Base-by-base conservation (phyloP, 2,113 vertebrate genomes). In the Rhynchomys soricoides region DNA sequence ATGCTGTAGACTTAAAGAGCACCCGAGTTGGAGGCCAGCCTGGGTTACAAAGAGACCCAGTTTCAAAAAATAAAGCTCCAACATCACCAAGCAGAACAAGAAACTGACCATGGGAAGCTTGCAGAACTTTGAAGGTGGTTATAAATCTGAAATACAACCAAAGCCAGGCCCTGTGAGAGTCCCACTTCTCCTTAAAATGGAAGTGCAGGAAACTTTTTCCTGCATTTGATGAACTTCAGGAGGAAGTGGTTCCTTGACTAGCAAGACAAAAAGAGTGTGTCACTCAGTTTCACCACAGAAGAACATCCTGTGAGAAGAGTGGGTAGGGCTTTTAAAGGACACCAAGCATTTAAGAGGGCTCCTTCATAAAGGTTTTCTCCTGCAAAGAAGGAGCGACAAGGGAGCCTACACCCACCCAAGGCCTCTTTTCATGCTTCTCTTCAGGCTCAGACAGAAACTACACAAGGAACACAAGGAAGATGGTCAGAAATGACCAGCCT, bases 131-230 rank as follows among this genome's bases (percentile, higher is more conserved):
- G 34, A 78, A 43, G 86, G 16, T 24, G 19, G 13, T 50, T 11
- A 43, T 62, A 88, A 29, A 85, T 34, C 40, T 24, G 11, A 43
- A 83, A 43, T 29, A 43, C 57, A 83, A 45, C n/a, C 16, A 83
- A 83, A 31, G n/a, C 57, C 0, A 16, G 31, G 52, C 34, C 2
- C 6, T 31, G 19, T 37, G n/a, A 40, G 0, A 0, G n/a, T 62
- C 13, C 57, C 26, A 83, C 3, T 83, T 83, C 81, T 50, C 29
- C 75, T 83, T 83, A 83, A 62, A 83, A 62, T 31, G 24, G 22
- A 83, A 45, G n/a, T 83, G 6, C 3, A 43, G 81, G 81, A 21
- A 37, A 55, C 8, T 4, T 24, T 40, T 57, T 62, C n/a, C 81
- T 62, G 29, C n/a, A 29, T 83, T 62, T 43, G 81, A 24, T 57